Evolutionary conservation across 1,140 invertebrate genomes (phyloP).

Genomic region (Drosophila arawakana): DNA sequence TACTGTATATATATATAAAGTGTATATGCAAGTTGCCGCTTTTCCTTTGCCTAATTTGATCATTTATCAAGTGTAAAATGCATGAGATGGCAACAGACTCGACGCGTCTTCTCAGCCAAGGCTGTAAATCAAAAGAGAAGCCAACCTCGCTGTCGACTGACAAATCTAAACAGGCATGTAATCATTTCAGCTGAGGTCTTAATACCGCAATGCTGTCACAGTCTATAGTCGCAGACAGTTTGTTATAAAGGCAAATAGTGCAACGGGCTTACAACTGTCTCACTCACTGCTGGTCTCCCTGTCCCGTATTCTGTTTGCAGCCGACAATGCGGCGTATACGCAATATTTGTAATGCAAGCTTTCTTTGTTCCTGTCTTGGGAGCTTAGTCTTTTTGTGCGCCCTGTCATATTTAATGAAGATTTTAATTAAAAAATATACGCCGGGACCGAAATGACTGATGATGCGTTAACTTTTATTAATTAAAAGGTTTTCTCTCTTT

Average conservation of each 20-base stretch:
- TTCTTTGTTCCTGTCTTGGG: constrained; percentile 22
- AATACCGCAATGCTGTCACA: constrained; percentile 71
- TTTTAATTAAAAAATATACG: constrained; percentile 19
- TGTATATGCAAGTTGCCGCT: constrained; percentile 48
- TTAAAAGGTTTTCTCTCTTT: background rate
- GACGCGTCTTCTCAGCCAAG: constrained; percentile 13
- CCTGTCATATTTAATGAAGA: constrained; percentile 4
- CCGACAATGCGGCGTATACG: constrained; percentile 56
- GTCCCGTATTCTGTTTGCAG: constrained; percentile 8
- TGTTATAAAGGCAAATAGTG: constrained; percentile 64
- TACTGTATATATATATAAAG: constrained; percentile 4
- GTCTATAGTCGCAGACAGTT: constrained; percentile 65
- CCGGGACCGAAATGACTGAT: background rate
- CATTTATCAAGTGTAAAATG: constrained; percentile 81
- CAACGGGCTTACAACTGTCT: constrained; percentile 20
- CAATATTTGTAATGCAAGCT: constrained; percentile 53
- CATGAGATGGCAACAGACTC: constrained; percentile 53
- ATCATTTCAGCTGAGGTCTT: constrained; percentile 81
- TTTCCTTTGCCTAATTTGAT: constrained; percentile 75
- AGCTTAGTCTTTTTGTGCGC: constrained; percentile 4
- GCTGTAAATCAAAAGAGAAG: constrained; percentile 49
- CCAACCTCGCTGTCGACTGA: constrained; percentile 47
- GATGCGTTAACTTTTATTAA: constrained; percentile 2
- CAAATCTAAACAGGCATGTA: constrained; percentile 83
- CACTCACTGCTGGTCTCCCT: background rate